Evolutionary conservation across 2,888 invertebrate species (phyloP).

Genomic region (Hirtodrosophila cameraria): DNA sequence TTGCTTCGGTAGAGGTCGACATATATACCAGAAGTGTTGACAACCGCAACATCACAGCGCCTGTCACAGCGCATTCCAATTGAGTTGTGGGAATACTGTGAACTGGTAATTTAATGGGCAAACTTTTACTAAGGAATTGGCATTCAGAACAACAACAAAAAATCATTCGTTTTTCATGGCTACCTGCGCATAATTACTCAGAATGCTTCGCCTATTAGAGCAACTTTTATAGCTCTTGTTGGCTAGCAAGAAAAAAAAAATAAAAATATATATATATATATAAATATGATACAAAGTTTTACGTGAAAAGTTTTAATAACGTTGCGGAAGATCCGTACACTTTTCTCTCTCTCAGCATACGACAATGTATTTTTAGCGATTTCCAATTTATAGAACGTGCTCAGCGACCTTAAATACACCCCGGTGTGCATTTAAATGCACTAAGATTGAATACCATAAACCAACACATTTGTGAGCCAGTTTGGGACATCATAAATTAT

Average conservation of each 20-base stretch:
- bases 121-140: constrained; percentile 9
- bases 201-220: constrained; percentile 26
- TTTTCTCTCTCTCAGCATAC: not conserved
- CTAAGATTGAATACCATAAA: constrained; percentile 45
- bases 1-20: constrained; percentile 5
- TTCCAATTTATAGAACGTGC: constrained; percentile 50
- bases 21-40: constrained; percentile 44
- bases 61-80: constrained; percentile 46
- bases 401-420: constrained; percentile 49
- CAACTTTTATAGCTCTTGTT: constrained; percentile 25
- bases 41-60: constrained; percentile 47
- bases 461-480: constrained; percentile 18
- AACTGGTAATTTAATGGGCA: not conserved
- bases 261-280: constrained; percentile 9
- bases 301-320: constrained; percentile 40
- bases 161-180: constrained; percentile 32
- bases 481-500: constrained; percentile 35
- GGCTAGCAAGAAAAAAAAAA: not conserved
- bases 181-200: constrained; percentile 43
- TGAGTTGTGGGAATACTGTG: constrained; percentile 6
- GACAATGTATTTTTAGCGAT: constrained; percentile 50
- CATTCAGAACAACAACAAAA: constrained; percentile 15
- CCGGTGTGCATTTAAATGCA: constrained; percentile 52
- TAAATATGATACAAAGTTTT: constrained; percentile 25
- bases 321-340: constrained; percentile 10